Conservation (phyloP, 1,140 invertebrate species). For the Heliothis virescens region DNA sequence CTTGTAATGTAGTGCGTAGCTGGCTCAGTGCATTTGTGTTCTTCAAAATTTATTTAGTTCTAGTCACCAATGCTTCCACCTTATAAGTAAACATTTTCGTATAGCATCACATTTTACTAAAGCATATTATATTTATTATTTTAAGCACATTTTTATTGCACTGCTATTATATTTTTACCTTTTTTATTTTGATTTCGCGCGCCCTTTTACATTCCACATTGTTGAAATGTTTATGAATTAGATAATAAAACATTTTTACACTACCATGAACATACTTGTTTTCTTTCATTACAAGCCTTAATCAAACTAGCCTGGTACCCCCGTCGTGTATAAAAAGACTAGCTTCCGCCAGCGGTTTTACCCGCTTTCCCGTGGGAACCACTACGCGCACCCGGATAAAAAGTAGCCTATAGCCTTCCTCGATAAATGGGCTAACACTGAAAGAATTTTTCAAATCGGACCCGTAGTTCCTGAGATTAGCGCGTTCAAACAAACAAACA, state of each 20-base stretch:
- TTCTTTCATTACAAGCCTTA: slow-evolving; percentile 40
- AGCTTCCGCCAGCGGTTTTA: no score
- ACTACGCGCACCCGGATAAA: no score
- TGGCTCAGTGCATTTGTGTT: slow-evolving; percentile 58
- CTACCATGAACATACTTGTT: slow-evolving; percentile 54
- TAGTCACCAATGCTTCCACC: slow-evolving; percentile 77
- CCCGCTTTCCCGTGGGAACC: no score
- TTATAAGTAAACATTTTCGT: slow-evolving; percentile 48
- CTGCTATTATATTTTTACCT: slow-evolving; percentile 56
- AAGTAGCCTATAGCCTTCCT: no score
- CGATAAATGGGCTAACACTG: no score
- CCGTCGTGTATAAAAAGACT: no score
- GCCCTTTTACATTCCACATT: slow-evolving; percentile 70
- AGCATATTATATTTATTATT: slow-evolving; percentile 54
- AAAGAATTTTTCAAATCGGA: no score
- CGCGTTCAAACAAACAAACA: no score
- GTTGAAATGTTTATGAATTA: slow-evolving; percentile 63
- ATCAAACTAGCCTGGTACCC: no score
- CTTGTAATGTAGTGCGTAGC: slow-evolving; percentile 23
- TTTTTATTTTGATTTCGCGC: slow-evolving; percentile 59
- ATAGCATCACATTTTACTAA: slow-evolving; percentile 67
- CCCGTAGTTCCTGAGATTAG: no score
- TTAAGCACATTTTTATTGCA: slow-evolving; percentile 67
- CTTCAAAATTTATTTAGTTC: slow-evolving; percentile 68
- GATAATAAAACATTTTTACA: slow-evolving; percentile 68